phyloP scores from a whole-genome alignment of 2,888 invertebrate genomes.

The Amphipyra tragopoginis region DNA sequence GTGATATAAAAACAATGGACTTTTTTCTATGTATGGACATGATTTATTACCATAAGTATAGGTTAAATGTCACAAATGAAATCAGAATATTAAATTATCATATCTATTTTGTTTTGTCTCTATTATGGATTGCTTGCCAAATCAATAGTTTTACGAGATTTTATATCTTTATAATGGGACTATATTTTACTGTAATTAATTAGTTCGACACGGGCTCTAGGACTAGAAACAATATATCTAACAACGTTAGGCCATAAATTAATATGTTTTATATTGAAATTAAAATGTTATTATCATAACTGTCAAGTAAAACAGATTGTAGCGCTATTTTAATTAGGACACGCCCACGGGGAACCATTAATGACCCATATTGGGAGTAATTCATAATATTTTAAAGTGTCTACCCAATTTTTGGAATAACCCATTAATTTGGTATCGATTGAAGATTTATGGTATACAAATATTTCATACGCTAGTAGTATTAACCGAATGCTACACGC shows the following conservation, averaged over 20 bases:
- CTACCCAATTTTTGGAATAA: background rate
- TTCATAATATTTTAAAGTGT: constrained; percentile 12
- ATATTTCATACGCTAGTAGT: constrained; percentile 1
- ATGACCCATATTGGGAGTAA: constrained; percentile 24
- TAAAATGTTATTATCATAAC: constrained; percentile 40
- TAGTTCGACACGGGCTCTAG: constrained; percentile 6
- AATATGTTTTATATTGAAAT: constrained; percentile 25
- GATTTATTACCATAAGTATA: constrained; percentile 34
- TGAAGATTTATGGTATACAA: background rate
- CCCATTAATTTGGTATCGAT: constrained; percentile 14
- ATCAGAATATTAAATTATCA: constrained; percentile 21
- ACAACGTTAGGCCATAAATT: constrained; percentile 41
- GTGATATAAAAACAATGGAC: constrained; percentile 23
- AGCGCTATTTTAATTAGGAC: constrained; percentile 38
- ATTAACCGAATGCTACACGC: too few species aligned
- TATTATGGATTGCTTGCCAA: constrained; percentile 25
- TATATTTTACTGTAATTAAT: constrained; percentile 35
- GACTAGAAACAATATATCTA: constrained; percentile 21
- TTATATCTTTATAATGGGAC: constrained; percentile 36
- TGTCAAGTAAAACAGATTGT: constrained; percentile 41
- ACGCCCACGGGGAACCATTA: constrained; percentile 39
- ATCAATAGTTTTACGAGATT: constrained; percentile 16
- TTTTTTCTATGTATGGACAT: constrained; percentile 25
- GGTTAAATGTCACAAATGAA: constrained; percentile 44
- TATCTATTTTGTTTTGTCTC: constrained; percentile 25